Evolutionary conservation across 2,797 vertebrate species (phyloP).

Genomic region (Dendrocincla fuliginosa): DNA sequence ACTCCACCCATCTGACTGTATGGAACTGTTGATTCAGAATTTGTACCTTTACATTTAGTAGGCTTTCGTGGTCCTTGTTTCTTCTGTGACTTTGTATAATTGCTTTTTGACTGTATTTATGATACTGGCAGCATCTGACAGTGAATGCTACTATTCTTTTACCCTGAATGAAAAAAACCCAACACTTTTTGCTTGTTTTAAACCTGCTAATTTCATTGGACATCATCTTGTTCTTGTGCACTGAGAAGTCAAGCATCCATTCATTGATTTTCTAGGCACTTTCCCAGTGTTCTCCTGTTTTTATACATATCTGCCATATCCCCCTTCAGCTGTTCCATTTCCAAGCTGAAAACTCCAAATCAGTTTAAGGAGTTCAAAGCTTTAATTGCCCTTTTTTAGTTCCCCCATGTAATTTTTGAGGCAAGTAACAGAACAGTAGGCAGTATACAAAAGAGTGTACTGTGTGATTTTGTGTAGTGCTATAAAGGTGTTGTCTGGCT

Average conservation of each 20-base stretch:
- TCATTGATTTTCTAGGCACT: constrained; percentile 54
- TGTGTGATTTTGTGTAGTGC: neutral
- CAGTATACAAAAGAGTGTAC: neutral
- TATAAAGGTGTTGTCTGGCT: constrained; percentile 23
- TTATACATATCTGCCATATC: constrained; percentile 31
- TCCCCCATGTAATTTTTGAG: constrained; percentile 31
- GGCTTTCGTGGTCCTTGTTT: neutral
- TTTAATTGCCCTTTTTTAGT: constrained; percentile 42
- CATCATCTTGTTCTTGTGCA: constrained; percentile 2
- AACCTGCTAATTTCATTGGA: constrained; percentile 5
- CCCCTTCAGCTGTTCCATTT: constrained; percentile 20
- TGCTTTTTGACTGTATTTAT: constrained; percentile 2
- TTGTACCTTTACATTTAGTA: neutral
- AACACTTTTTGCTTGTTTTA: neutral
- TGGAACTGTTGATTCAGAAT: neutral
- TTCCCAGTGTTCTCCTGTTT: constrained; percentile 43
- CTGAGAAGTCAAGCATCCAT: constrained; percentile 25
- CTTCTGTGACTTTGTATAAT: neutral
- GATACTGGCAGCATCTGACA: neutral
- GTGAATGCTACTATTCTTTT: neutral
- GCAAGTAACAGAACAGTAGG: constrained; percentile 23
- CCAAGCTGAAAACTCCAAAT: constrained; percentile 27
- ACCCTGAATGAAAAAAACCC: accelerated
- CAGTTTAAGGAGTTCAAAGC: constrained; percentile 40
- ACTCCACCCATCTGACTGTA: neutral